Evolutionary conservation across 2,113 vertebrate species (phyloP), one percentile per base, ranked within the genome.

Genomic region (Fregetta grallaria): DNA sequence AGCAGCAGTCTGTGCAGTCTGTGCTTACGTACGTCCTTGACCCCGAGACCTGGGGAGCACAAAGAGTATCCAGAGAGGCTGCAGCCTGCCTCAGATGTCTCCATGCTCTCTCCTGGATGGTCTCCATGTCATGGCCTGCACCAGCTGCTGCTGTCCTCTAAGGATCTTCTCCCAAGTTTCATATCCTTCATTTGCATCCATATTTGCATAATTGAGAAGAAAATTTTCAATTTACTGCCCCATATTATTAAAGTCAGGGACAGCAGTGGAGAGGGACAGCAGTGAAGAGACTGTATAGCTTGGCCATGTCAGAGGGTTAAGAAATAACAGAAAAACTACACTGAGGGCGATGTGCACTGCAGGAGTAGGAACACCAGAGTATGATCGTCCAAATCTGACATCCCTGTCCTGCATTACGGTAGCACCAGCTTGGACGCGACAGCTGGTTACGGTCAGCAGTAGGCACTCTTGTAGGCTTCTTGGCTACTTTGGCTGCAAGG

Each of bases 341-440:
- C 15, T 0, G 1, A 73, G 8, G 10, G 36, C 0, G 0, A 58
- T 14, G 55, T 18, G 14, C 75, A 52, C 13, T 1, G 0, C 25
- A 3, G 36, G 44, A 72, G 20, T 11, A 75, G 15, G 19, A 15
- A 82, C 44, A 79, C 10, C 65, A 65, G 45, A 29, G 32, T 17
- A 32, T 32, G 19, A 63, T 29, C 17, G 19, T 53, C 62, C 50
- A 82, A 86, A 75, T 38, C 49, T 49, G 56, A 17, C 20, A 25
- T 42, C 16, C 27, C 47, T 73, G 30, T 10, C 20, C 32, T 52
- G 34, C 34, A 34, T 61, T 76, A 25, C 1, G 2, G 29, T 20
- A 72, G 40, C 29, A 72, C 36, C 29, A 34, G 15, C 52, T 75
- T 65, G 58, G 42, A 65, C 15, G 6, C 2, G 10, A 91, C 49